A percentile compares a stretch with the other conserved stretches of the same genome.
These are phyloP conservation scores for Sarcophaga carnaria DNA, from an alignment of 2,888 invertebrate species.

Conservation along the genomic window DNA sequence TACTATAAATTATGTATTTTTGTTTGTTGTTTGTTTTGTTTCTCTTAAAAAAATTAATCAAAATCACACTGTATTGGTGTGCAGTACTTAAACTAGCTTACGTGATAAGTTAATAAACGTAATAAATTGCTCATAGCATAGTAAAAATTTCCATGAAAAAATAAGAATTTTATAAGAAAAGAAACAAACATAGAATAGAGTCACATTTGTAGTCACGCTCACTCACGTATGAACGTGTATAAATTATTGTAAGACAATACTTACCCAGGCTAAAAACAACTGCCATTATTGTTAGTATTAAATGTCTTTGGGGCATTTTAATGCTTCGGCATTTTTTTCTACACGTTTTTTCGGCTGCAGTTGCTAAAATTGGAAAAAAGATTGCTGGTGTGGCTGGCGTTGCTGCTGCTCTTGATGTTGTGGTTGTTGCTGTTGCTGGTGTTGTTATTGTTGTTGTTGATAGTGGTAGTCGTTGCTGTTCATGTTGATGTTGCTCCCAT, in stretches of 20 bases:
- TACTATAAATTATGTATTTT: too few relatives aligned
- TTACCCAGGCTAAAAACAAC: conserved; percentile 66
- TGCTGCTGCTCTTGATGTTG: conserved; percentile 11
- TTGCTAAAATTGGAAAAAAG: conserved; percentile 17
- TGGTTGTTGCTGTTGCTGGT: conserved; percentile 1
- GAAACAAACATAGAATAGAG: not conserved
- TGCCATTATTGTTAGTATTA: conserved; percentile 67
- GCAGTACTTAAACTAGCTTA: not conserved
- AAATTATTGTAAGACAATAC: conserved; percentile 39
- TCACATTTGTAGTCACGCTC: not conserved
- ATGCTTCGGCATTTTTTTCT: conserved; percentile 49
- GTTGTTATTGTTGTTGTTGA: not conserved
- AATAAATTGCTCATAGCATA: not conserved
- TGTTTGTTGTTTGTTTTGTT: too few relatives aligned
- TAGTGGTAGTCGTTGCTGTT: conserved; percentile 13
- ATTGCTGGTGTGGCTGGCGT: conserved; percentile 13
- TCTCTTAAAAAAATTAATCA: too few relatives aligned
- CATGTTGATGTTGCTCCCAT: not conserved
- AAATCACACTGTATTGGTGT: too few relatives aligned
- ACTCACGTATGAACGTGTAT: not conserved
- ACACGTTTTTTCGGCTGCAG: conserved; percentile 40
- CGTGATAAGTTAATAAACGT: not conserved
- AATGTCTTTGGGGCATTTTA: conserved; percentile 67
- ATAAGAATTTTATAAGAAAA: not conserved
- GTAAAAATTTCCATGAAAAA: not conserved